These are phyloP conservation scores for Rhea pennata DNA, from an alignment of 2,113 vertebrate species.

Conservation along the genomic window DNA sequence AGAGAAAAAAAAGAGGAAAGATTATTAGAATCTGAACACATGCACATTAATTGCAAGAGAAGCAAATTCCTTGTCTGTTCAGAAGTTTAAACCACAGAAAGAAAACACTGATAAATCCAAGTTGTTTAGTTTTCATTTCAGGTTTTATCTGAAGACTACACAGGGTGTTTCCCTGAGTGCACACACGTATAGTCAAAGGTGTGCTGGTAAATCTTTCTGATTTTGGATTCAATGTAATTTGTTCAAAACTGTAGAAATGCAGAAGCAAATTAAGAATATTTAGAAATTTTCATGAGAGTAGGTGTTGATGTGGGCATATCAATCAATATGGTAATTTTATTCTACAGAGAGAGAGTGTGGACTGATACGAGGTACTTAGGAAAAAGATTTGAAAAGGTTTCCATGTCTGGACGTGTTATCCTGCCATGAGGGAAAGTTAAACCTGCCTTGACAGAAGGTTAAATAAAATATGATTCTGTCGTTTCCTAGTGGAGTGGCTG, in stretches of 20 bases:
- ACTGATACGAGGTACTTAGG: neutral
- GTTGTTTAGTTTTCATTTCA: neutral
- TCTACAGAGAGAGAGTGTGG: neutral
- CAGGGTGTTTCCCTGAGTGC: fast-evolving
- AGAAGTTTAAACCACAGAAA: neutral
- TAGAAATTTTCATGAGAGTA: neutral
- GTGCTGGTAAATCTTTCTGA: fast-evolving
- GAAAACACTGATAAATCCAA: neutral
- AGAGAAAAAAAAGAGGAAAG: neutral
- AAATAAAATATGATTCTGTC: fast-evolving
- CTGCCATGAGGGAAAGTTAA: neutral
- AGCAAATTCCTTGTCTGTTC: neutral
- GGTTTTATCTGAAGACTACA: neutral
- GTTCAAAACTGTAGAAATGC: neutral
- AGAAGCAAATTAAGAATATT: neutral
- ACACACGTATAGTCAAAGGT: neutral
- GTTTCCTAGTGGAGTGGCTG: neutral
- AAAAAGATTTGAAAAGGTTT: neutral
- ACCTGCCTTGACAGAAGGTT: neutral
- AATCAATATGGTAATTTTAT: fast-evolving
- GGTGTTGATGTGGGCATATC: neutral
- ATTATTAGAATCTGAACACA: neutral
- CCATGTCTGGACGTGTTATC: neutral
- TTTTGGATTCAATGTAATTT: neutral
- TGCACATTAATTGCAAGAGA: neutral